Evolutionary conservation across 2,797 vertebrate genomes (phyloP).

Genomic region (Lagodon rhomboides): DNA sequence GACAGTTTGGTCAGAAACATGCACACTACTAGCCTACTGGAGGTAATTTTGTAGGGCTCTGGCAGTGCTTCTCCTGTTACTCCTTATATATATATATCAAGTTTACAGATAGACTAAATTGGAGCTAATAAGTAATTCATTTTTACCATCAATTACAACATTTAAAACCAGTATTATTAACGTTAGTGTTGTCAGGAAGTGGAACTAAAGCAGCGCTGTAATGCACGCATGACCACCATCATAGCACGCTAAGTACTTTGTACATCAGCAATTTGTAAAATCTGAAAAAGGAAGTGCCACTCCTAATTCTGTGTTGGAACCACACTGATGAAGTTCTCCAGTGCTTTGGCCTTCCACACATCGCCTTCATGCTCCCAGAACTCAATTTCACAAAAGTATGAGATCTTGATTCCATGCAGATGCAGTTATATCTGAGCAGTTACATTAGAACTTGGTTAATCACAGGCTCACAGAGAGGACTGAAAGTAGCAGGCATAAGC

Average conservation of each 20-base stretch:
- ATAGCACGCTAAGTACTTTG: neutral
- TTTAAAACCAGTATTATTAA: neutral
- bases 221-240: neutral
- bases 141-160: neutral
- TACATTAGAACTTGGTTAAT: conserved; percentile 80
- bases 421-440: conserved; percentile 76
- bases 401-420: conserved; percentile 83
- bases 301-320: conserved; percentile 50
- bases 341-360: conserved; percentile 10
- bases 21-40: too few relatives aligned
- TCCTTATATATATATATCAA: too few relatives aligned
- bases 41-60: too few relatives aligned
- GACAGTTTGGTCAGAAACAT: too few relatives aligned
- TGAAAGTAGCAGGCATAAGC: conserved; percentile 50
- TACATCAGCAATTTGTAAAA: conserved; percentile 11
- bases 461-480: conserved; percentile 66
- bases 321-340: conserved; percentile 35
- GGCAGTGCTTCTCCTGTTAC: too few relatives aligned
- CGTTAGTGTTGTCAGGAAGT: too few relatives aligned
- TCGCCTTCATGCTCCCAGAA: conserved; percentile 59
- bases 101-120: too few relatives aligned
- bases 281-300: conserved; percentile 11
- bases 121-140: too few relatives aligned
- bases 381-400: conserved; percentile 81
- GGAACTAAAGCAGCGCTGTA: neutral